These are phyloP conservation scores for Ptychoptera albimana DNA, from an alignment of 2,888 invertebrate species.

Conservation along the genomic window DNA sequence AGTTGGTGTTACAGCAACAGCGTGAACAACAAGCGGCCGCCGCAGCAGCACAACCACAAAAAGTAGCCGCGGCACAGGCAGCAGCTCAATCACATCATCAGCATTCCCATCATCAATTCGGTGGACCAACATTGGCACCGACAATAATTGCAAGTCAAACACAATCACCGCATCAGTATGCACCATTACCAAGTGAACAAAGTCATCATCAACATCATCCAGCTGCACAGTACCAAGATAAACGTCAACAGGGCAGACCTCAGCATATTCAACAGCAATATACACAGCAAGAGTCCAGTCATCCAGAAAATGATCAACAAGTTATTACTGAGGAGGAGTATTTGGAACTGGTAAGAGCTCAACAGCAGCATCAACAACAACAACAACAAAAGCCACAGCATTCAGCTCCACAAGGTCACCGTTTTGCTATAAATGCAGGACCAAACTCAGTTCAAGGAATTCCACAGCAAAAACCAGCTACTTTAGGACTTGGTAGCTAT, in stretches of 20 bases:
- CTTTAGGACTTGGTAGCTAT: too few species aligned
- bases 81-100: not conserved
- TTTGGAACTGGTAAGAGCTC: constrained; percentile 1
- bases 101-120: not conserved
- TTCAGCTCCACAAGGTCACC: not conserved
- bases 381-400: constrained; percentile 1
- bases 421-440: not conserved
- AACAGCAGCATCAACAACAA: not conserved
- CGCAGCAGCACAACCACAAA: not conserved
- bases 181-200: too few species aligned
- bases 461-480: too few species aligned
- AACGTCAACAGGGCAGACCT: constrained; percentile 9
- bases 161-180: not conserved
- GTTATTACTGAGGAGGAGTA: constrained; percentile 3
- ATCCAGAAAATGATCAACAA: constrained; percentile 1
- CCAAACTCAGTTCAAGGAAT: too few species aligned
- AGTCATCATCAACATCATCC: not conserved
- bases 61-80: not conserved
- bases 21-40: not conserved
- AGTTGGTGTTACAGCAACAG: too few species aligned
- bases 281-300: constrained; percentile 1
- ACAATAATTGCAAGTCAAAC: not conserved
- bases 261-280: too few species aligned
- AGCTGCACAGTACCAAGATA: constrained; percentile 1
- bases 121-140: too few species aligned